Percentiles rank a stretch among this genome's conserved stretches.
These are phyloP conservation scores for Pagrus major DNA, from an alignment of 2,113 vertebrate species.

Conservation along the genomic window DNA sequence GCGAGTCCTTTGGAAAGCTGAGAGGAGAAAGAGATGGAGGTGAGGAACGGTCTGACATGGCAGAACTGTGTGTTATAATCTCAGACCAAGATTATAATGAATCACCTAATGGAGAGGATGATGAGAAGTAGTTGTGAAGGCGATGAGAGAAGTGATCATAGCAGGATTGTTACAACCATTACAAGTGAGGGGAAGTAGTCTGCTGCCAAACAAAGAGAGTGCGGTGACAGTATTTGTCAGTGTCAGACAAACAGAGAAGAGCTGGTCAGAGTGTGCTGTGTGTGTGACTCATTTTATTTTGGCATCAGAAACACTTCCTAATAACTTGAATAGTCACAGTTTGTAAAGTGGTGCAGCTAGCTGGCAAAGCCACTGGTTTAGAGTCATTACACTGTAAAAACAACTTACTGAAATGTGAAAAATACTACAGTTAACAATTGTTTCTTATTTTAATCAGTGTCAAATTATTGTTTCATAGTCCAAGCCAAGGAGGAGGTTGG, in stretches of 20 bases:
- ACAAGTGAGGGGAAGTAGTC: not conserved
- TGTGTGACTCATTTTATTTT: not conserved
- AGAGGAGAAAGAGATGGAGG: slow-evolving; percentile 2
- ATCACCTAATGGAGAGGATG: not conserved
- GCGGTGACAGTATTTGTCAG: not conserved
- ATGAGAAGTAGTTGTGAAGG: slow-evolving; percentile 8
- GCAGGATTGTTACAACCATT: not conserved
- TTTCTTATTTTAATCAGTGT: not conserved
- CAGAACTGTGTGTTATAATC: slow-evolving; percentile 1
- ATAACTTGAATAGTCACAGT: slow-evolving; percentile 6
- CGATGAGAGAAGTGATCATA: slow-evolving; percentile 15
- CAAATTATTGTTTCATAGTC: not conserved
- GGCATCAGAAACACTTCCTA: not conserved
- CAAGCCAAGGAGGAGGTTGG: too few species aligned
- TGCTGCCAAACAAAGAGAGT: not conserved
- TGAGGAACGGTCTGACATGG: not conserved
- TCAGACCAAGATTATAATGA: not conserved
- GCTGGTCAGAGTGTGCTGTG: slow-evolving; percentile 5
- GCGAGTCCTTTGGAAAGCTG: slow-evolving; percentile 68
- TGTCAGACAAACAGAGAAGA: not conserved
- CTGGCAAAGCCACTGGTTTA: not conserved
- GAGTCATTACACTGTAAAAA: not conserved
- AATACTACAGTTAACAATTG: not conserved
- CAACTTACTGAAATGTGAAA: not conserved
- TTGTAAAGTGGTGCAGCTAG: not conserved